Evolutionary conservation across 2,797 vertebrate species (phyloP).

Genomic region (Tamandua tetradactyla): DNA sequence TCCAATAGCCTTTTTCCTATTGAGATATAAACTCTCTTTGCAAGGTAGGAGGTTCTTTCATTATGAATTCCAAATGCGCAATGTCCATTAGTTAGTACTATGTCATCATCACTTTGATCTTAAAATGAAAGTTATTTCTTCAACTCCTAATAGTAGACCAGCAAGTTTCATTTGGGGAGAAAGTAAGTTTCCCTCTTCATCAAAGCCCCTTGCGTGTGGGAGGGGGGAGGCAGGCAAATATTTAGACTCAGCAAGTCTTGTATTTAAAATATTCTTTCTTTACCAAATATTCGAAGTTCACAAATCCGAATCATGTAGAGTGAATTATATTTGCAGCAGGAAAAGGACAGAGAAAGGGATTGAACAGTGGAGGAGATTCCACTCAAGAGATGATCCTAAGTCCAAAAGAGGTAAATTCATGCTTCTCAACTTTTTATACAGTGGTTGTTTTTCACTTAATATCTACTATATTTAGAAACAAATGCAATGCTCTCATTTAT

Average conservation of each 20-base stretch:
- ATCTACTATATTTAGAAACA: neutral
- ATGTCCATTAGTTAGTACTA: constrained; percentile 2
- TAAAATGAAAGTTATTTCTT: constrained; percentile 58
- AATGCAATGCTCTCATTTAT: neutral
- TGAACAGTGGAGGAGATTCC: neutral
- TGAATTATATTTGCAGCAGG: constrained; percentile 33
- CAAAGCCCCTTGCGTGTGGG: neutral
- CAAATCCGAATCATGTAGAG: neutral
- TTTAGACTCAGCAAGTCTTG: neutral
- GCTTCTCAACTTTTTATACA: neutral
- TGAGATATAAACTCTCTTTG: constrained; percentile 48
- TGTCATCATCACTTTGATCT: constrained; percentile 52
- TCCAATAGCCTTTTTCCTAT: neutral
- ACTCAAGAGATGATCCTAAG: neutral
- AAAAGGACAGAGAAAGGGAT: neutral
- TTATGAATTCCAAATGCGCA: constrained; percentile 46
- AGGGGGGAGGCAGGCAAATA: neutral
- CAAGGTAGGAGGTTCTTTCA: neutral
- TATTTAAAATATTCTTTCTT: constrained; percentile 45
- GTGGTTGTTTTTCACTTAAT: neutral
- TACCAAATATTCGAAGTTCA: constrained; percentile 30
- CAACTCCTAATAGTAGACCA: neutral
- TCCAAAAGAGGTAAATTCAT: neutral
- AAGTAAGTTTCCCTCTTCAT: neutral
- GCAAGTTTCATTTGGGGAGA: neutral